Evolutionary conservation across 2,113 vertebrate genomes (phyloP), one percentile per base, ranked within the genome.

Genomic region (Pseudois nayaur): DNA sequence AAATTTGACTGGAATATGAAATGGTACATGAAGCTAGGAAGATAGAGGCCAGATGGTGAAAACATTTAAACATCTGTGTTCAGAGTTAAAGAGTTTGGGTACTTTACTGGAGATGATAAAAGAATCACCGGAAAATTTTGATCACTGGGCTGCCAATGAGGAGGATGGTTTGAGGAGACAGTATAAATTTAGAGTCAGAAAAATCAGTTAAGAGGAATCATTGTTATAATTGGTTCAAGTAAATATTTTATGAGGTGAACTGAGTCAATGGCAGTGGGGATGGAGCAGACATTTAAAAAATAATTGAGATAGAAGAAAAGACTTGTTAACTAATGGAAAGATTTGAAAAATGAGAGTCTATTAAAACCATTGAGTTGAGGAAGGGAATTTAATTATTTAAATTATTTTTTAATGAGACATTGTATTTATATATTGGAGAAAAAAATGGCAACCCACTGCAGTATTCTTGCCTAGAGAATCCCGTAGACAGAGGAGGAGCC

Each of bases 21-120:
- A 19, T 84, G 52, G 55, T 84, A 95, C 48, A 64, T 91, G 50
- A 97, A 96, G 14, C n/a, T 94, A n/a, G 71, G 82, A 94, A 79
- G 52, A 87, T 23, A 91, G 48, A 82, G 48, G 8, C 5, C 19
- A 95, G 8, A 74, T 76, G 15, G 8, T 74, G 55, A 94, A 93
- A 89, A 59, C 29, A 62, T 59, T 91, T 96, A 86, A 86, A 59
- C 48, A 74, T 64, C 88, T 95, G 31, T 27, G 67, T 78, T 97
- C 29, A 86, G 40, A 82, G 29, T 8, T 83, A 95, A 64, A 15
- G 43, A 85, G 3, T 89, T 59, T 94, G 36, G 13, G 62, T 83
- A 78, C 74, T 96, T 87, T 95, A 67, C 13, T 87, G 36, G 27
- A 87, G 29, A 86, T 67, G 25, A 86, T 54, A 17, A 27, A 93